These are phyloP conservation scores for Xylocopa sonorina DNA, from an alignment of 1,140 invertebrate species.

Conservation along the genomic window DNA sequence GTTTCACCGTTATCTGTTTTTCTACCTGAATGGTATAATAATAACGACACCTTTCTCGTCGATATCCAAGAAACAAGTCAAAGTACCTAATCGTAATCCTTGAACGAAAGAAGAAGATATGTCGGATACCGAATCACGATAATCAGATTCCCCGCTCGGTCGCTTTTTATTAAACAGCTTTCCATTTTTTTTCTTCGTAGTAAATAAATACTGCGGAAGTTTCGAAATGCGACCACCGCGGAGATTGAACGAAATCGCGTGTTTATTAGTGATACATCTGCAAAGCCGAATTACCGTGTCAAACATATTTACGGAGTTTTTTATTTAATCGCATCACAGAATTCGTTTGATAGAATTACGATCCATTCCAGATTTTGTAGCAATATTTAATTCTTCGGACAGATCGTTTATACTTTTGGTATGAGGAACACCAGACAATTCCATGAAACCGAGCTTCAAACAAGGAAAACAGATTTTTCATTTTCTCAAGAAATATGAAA, in stretches of 20 bases:
- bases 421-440: too few relatives aligned
- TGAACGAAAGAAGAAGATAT: constrained; percentile 1
- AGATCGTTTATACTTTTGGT: too few relatives aligned
- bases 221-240: not conserved
- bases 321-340: not conserved
- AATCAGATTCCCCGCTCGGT: constrained; percentile 10
- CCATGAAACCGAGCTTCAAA: too few relatives aligned
- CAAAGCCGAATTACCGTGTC: not conserved
- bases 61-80: not conserved
- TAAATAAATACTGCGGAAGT: not conserved
- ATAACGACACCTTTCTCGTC: not conserved
- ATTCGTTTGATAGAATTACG: too few relatives aligned
- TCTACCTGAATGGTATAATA: not conserved
- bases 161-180: constrained; percentile 1
- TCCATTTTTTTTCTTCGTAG: constrained; percentile 17
- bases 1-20: not conserved
- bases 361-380: too few relatives aligned
- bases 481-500: too few relatives aligned
- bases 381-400: too few relatives aligned
- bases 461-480: too few relatives aligned
- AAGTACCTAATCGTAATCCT: not conserved
- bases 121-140: constrained; percentile 1
- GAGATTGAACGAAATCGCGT: not conserved
- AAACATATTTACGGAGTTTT: not conserved
- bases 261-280: not conserved